Conservation (phyloP, 2,797 vertebrate genomes). For the Phoebastria nigripes region DNA sequence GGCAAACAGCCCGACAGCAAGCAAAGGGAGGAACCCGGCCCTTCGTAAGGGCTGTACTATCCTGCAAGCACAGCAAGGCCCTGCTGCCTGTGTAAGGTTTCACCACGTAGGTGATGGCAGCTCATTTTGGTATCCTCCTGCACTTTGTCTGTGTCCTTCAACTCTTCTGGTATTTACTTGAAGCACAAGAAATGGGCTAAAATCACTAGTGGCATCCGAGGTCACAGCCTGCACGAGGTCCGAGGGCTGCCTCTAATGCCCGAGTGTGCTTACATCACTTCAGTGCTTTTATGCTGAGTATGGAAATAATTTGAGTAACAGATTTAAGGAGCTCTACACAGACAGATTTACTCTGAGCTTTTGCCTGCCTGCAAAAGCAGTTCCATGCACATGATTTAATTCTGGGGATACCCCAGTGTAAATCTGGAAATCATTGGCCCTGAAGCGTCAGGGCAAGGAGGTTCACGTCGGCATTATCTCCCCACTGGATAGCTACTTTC, state of each 20-base stretch:
- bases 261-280: not conserved
- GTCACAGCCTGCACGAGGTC: not conserved
- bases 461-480: not conserved
- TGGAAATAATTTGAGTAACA: not conserved
- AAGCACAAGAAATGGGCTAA: not conserved
- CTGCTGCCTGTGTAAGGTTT: not conserved
- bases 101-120: fast-evolving
- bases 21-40: not conserved
- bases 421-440: not conserved
- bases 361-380: not conserved
- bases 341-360: not conserved
- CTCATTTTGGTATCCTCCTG: not conserved
- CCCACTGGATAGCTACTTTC: not conserved
- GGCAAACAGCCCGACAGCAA: not conserved
- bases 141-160: not conserved
- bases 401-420: too few species aligned
- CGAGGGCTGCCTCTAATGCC: not conserved
- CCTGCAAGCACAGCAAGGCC: not conserved
- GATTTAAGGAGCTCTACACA: not conserved
- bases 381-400: not conserved
- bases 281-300: not conserved
- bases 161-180: not conserved
- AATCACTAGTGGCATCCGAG: not conserved
- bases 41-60: fast-evolving
- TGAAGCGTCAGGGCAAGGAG: not conserved